Conservation (phyloP, 2,888 invertebrate genomes). For the Drosophila limbata region DNA sequence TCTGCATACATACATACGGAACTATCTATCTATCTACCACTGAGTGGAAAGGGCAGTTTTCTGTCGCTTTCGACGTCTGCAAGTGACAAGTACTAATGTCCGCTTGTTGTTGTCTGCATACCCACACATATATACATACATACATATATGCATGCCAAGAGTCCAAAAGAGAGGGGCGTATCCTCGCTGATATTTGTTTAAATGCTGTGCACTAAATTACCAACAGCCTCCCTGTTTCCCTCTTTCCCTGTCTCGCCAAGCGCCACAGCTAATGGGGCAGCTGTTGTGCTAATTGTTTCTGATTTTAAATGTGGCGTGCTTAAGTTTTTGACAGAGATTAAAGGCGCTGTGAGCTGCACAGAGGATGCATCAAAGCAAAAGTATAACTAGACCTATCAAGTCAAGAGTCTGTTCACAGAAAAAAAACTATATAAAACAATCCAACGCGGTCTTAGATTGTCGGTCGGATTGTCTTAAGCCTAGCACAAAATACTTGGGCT, state of each 20-base stretch:
- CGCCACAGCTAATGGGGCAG: slow-evolving; percentile 68
- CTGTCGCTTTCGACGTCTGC: slow-evolving; percentile 56
- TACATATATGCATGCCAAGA: slow-evolving; percentile 26
- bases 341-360: neutral
- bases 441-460: no score
- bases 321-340: slow-evolving; percentile 33
- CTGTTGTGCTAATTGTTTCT: slow-evolving; percentile 79
- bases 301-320: slow-evolving; percentile 67
- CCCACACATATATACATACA: slow-evolving; percentile 7
- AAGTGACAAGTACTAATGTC: slow-evolving; percentile 81
- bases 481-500: no score
- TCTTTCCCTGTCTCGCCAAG: neutral
- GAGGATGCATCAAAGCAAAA: neutral
- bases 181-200: slow-evolving; percentile 73
- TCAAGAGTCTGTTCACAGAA: neutral
- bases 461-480: no score
- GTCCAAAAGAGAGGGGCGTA: slow-evolving; percentile 31
- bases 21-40: neutral
- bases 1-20: neutral
- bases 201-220: slow-evolving; percentile 77
- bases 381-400: neutral
- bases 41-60: neutral
- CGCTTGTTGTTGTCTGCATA: slow-evolving; percentile 60
- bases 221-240: slow-evolving; percentile 49
- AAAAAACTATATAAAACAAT: no score